These are phyloP conservation scores for Perca schrenkii DNA, from an alignment of 2,113 vertebrate species.

Conservation along the genomic window DNA sequence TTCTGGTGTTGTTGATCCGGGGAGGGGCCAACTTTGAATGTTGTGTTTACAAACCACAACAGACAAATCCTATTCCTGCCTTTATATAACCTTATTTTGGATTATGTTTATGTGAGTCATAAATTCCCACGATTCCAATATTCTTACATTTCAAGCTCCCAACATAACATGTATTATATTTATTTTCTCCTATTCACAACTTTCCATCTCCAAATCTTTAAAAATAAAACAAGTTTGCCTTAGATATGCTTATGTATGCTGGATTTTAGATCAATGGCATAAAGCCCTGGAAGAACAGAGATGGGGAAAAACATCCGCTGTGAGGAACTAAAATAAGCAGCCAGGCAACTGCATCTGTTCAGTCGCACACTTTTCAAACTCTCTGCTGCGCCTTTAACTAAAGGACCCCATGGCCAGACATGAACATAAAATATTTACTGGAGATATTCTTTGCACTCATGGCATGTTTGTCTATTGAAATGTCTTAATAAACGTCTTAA, in stretches of 20 bases:
- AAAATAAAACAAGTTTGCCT: constrained; percentile 46
- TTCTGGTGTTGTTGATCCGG: no score
- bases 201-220: constrained; percentile 41
- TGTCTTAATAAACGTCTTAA: constrained; percentile 43
- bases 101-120: neutral
- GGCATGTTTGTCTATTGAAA: constrained; percentile 41
- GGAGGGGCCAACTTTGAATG: no score
- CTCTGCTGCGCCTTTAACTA: constrained; percentile 20
- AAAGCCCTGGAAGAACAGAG: constrained; percentile 55
- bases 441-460: constrained; percentile 38
- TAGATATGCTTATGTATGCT: constrained; percentile 54
- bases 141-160: neutral
- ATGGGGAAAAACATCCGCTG: constrained; percentile 49
- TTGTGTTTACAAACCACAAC: no score
- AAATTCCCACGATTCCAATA: neutral
- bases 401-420: constrained; percentile 28
- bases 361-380: constrained; percentile 35
- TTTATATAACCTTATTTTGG: neutral
- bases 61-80: no score
- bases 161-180: neutral
- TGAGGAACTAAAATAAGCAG: constrained; percentile 60
- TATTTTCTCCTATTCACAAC: constrained; percentile 17
- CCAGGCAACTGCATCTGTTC: constrained; percentile 50
- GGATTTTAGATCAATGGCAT: constrained; percentile 63
- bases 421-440: constrained; percentile 48